Base-by-base conservation (phyloP, 2,797 vertebrate species). In the Microctenopoma lineatum region DNA sequence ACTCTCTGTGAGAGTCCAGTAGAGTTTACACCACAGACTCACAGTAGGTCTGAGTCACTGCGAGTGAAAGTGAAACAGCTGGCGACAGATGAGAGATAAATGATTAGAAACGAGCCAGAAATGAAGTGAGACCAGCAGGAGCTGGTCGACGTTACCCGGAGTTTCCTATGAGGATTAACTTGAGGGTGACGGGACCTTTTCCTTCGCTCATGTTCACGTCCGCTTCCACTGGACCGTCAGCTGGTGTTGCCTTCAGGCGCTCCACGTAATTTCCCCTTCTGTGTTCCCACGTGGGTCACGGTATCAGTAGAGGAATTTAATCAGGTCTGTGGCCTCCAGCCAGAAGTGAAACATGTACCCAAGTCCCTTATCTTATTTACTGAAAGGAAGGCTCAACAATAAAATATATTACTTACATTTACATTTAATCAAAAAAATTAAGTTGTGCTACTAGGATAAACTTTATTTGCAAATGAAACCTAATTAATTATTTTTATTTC, bases 121-220 rank as follows among this genome's bases (percentile, higher is more conserved):
- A 1, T 4, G 0, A 47, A 34, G 29, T 10, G 8, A 4, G 0
- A 4, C 21, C 3, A 11, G 25, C 5, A 50, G 5, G 12, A 16
- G 45, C 0, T 9, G 0, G 1, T 5, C 0, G 1, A 13, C 4
- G 45, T 88, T 88, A 92, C 93, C 91, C 92, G 5, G 91, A 90
- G 79, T 80, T 87, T 54, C 93, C 93, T 25, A 92, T 87, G 46
- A 93, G 80, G 77, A 93, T 76, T 2, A 90, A 36, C 80, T 93
- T 94, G 59, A 93, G 51, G 5, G 76, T 77, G 2, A 84, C 51
- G 1, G 74, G 45, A 32, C 45, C 57, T 7, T 47, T 81, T 66
- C 53, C 58, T 13, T 69, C 73, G 3, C 25, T 80, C 90, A 89
- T 90, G 59, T 56, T 14, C 16, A n/a, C 11, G 10, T 32, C 11